Evolutionary conservation across 2,888 invertebrate species (phyloP).

Genomic region (Schizotus pectinicornis): DNA sequence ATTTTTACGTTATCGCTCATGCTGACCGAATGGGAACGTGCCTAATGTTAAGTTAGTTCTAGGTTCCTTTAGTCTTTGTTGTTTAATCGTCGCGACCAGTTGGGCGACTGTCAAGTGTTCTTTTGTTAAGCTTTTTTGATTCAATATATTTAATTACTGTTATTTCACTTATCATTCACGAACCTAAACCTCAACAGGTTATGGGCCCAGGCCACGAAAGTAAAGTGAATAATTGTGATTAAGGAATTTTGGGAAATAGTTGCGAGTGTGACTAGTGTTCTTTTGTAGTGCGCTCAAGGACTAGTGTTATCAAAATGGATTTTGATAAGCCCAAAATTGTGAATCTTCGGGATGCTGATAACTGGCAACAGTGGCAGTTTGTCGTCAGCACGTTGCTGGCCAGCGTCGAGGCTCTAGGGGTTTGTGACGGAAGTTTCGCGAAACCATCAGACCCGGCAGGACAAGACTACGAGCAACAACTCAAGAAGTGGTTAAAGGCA

Average conservation of each 20-base stretch:
- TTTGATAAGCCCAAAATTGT: conserved; percentile 28
- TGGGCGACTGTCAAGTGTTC: too few species aligned
- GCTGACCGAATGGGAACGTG: too few species aligned
- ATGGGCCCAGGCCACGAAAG: neutral
- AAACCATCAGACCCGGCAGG: too few species aligned
- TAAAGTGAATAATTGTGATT: neutral
- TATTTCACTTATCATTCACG: too few species aligned
- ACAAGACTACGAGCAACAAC: neutral
- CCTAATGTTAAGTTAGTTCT: too few species aligned
- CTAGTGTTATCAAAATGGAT: conserved; percentile 4
- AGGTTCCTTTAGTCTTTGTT: too few species aligned
- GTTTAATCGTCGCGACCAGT: too few species aligned
- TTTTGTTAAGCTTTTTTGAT: too few species aligned
- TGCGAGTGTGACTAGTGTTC: neutral
- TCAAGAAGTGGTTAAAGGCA: conserved; percentile 25
- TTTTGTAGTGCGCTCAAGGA: neutral
- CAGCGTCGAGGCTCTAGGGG: conserved; percentile 17
- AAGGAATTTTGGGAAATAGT: neutral
- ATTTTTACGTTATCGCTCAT: too few species aligned
- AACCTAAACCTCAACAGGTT: neutral
- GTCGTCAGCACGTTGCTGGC: conserved; percentile 28
- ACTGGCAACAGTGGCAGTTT: conserved; percentile 34
- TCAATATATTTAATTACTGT: too few species aligned
- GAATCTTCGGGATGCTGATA: conserved; percentile 35
- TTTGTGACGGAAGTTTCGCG: conserved; percentile 23